Base-by-base conservation (phyloP, 2,113 vertebrate genomes). In the Cynocephalus volans region DNA sequence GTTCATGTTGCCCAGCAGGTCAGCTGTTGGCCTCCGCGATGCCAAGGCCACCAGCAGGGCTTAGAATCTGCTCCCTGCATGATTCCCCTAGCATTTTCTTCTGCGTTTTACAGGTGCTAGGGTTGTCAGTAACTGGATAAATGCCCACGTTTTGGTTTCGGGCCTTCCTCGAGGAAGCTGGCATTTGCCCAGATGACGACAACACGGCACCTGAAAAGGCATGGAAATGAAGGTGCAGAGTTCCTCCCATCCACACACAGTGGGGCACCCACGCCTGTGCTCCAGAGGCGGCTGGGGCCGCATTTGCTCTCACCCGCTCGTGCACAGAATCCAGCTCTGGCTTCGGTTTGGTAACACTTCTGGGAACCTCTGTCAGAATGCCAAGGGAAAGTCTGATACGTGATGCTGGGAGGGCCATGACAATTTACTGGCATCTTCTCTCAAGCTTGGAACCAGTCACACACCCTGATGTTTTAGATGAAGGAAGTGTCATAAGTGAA, bases 281-380 rank as follows among this genome's bases (percentile, higher is more conserved):
- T 56, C 45, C 31, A 72, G 28, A 45, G 87, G 24, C 54, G 50
- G 17, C 41, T 4, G 65, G 52, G 28, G 11, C 9, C 3, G 3
- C 1, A 3, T 3, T 1, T 2, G 2, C 80, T 33, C 56, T 52
- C 1, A 6, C 2, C 1, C 69, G 24, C 3, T 0, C 0, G 1
- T 65, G 70, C 28, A 7, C 18, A 6, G 21, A 50, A 62, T 54
- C 1, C 15, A 76, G 26, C 65, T 83, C 5, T 8, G 65, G 33
- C 4, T 81, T 64, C 14, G 2, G 6, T 6, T 9, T 82, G 77
- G 18, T 92, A 21, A 56, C 15, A 19, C 67, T 79, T 52, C 92
- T 15, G 10, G 52, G 69, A 93, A n/a, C 11, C 54, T 8, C 90
- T 56, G 8, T 2, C 2, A 31, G 9, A 62, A 91, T 50, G 18